phyloP scores from a whole-genome alignment of 2,113 vertebrate genomes.

The Desmodus rotundus region DNA sequence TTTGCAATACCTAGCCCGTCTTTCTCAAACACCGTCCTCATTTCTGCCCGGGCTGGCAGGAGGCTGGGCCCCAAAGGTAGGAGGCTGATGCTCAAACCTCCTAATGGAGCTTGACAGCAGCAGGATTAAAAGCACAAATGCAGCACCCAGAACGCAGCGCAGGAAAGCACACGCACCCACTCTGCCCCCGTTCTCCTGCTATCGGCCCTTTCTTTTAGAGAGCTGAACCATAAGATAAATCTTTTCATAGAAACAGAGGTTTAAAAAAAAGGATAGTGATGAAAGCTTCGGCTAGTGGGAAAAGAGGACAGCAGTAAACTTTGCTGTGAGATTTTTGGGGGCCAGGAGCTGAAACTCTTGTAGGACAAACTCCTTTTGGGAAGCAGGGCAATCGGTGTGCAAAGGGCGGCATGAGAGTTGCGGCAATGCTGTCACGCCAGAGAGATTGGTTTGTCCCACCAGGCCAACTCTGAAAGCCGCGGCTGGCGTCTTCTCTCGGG shows the following conservation, averaged over 20 bases:
- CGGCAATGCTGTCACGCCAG: not conserved
- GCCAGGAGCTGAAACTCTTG: not conserved
- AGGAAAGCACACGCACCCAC: conserved; percentile 40
- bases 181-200: not conserved
- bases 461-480: not conserved
- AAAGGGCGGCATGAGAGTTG: not conserved
- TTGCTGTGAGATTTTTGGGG: not conserved
- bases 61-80: conserved; percentile 76
- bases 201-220: conserved; percentile 65
- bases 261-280: not conserved
- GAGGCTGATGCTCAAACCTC: conserved; percentile 74
- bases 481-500: not conserved
- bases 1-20: not conserved
- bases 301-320: not conserved
- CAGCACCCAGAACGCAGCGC: conserved; percentile 35
- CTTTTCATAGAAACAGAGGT: conserved; percentile 57
- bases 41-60: conserved; percentile 66
- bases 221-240: conserved; percentile 74
- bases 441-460: not conserved
- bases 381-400: not conserved
- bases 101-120: conserved; percentile 85
- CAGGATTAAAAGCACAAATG: conserved; percentile 78
- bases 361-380: not conserved
- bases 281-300: not conserved
- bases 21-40: conserved; percentile 60